Evolutionary conservation across 2,113 vertebrate genomes (phyloP).

Genomic region (Scolopax mira): DNA sequence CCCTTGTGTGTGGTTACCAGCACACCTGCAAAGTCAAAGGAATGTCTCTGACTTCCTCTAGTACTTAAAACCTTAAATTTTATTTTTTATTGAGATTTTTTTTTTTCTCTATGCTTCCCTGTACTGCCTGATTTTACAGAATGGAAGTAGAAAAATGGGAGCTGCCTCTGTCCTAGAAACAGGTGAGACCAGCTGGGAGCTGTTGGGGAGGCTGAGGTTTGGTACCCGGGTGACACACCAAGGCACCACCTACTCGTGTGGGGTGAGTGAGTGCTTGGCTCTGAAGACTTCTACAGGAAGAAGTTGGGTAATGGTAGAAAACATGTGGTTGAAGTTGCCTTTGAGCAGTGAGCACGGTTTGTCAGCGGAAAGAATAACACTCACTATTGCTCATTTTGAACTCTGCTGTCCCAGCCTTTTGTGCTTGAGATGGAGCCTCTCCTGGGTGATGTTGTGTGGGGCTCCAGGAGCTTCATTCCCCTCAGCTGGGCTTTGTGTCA

Average conservation of each 20-base stretch:
- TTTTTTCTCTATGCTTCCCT: not conserved
- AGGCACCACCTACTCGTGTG: not conserved
- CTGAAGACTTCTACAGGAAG: not conserved
- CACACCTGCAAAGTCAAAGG: not conserved
- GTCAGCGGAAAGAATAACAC: not conserved
- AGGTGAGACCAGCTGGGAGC: not conserved
- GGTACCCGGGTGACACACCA: not conserved
- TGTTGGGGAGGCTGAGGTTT: not conserved
- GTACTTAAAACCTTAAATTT: not conserved
- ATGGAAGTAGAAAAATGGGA: accelerated
- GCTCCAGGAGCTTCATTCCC: not conserved
- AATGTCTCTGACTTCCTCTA: not conserved
- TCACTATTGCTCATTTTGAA: not conserved
- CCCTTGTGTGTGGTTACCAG: not conserved
- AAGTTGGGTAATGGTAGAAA: not conserved
- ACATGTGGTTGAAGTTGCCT: not conserved
- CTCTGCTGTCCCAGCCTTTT: not conserved
- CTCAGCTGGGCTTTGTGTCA: not conserved
- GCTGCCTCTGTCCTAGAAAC: not conserved
- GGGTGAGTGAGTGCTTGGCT: not conserved
- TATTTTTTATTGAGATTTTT: not conserved
- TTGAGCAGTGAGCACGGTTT: not conserved
- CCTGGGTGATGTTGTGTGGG: accelerated
- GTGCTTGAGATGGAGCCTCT: not conserved
- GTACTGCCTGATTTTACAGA: not conserved